Evolutionary conservation across 2,888 invertebrate species (phyloP).

Genomic region (Subacronicta megacephala): DNA sequence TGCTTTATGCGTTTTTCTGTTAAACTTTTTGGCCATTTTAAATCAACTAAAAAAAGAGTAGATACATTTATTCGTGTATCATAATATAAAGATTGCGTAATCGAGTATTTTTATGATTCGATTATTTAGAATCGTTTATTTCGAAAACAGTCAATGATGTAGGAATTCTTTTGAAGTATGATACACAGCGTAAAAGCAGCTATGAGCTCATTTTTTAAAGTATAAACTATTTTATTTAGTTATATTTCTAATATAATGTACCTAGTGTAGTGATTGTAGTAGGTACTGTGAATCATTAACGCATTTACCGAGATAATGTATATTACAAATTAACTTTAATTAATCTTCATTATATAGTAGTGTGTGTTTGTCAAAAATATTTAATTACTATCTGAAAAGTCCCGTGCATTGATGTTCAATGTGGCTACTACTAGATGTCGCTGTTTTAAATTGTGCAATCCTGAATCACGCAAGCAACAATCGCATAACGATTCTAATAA

Average conservation of each 20-base stretch:
- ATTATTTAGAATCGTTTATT: conserved; percentile 8
- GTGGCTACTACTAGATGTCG: conserved; percentile 16
- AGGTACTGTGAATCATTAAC: conserved; percentile 46
- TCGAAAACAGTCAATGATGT: conserved; percentile 12
- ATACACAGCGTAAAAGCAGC: conserved; percentile 42
- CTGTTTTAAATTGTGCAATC: not conserved
- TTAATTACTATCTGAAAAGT: conserved; percentile 15
- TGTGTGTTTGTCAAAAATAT: conserved; percentile 39
- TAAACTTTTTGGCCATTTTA: conserved; percentile 15
- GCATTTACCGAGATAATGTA: conserved; percentile 55
- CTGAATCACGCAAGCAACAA: conserved; percentile 2
- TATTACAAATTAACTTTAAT: conserved; percentile 53
- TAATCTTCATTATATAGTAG: conserved; percentile 38
- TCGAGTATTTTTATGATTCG: conserved; percentile 16
- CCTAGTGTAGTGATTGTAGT: conserved; percentile 48
- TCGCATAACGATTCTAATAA: conserved; percentile 3
- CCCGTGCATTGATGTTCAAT: not conserved
- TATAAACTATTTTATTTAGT: conserved; percentile 39
- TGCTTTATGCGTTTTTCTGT: conserved; percentile 32
- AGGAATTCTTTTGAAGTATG: conserved; percentile 9
- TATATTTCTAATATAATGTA: conserved; percentile 36
- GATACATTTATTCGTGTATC: conserved; percentile 5
- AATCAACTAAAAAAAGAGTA: not conserved
- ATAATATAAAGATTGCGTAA: conserved; percentile 33
- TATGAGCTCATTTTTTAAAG: conserved; percentile 37